phyloP scores from a whole-genome alignment of 1,140 invertebrate genomes.

The Mya arenaria region DNA sequence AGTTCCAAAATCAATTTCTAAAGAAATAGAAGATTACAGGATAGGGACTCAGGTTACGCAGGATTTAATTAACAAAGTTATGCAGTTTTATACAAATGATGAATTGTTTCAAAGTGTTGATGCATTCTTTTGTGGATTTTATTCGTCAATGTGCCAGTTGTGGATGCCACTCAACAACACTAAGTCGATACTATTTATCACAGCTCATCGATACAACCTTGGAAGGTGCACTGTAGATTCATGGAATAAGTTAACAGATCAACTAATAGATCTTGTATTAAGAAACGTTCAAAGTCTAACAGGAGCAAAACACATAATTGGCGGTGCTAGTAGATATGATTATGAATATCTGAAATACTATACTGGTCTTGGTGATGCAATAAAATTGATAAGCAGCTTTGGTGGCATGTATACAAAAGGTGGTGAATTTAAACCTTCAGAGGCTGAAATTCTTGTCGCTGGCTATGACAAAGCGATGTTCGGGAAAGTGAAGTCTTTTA shows the following conservation, averaged over 20 bases:
- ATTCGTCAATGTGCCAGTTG: constrained; percentile 9
- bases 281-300: not conserved
- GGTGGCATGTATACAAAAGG: constrained; percentile 3
- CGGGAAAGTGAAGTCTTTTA: not conserved
- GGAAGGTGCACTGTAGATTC: not conserved
- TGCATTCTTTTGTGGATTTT: constrained; percentile 17
- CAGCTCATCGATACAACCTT: constrained; percentile 20
- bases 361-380: not conserved
- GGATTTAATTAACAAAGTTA: not conserved
- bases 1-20: not conserved
- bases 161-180: constrained; percentile 31
- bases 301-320: not conserved
- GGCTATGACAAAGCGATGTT: no score
- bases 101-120: not conserved
- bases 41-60: not conserved
- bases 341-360: constrained; percentile 27
- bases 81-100: constrained; percentile 1
- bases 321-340: constrained; percentile 12
- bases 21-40: not conserved
- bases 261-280: not conserved
- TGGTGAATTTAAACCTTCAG: not conserved
- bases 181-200: not conserved
- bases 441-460: not conserved
- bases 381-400: constrained; percentile 13
- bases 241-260: not conserved